Base-by-base conservation (phyloP, 2,113 vertebrate genomes). In the Martes martes region DNA sequence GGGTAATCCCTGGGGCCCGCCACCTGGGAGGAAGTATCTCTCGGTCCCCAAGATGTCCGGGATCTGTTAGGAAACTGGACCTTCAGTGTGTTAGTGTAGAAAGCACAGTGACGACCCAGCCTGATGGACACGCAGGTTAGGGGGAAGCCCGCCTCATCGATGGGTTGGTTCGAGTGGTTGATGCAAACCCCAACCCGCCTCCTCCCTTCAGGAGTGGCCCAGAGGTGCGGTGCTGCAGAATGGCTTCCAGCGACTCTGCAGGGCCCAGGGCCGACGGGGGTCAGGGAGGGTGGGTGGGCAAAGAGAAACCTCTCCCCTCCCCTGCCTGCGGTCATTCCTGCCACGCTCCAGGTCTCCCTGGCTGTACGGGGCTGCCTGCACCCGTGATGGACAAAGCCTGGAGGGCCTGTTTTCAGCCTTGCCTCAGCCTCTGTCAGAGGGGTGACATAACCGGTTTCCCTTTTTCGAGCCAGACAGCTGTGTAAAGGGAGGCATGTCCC, bases 291-390 rank as follows among this genome's bases (percentile, higher is more conserved):
- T 4, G 7, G 42, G 19, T 24, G 28, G 47, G 24, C 3, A 1
- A 28, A 14, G 0, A 36, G 79, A 24, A 31, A 21, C 47, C 61
- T 4, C 50, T 14, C 50, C 50, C 50, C 50, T 3, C 42, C 57
- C 39, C 28, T 26, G 1, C 61, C 6, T 6, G 63, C 14, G 5
- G 31, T 21, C 3, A 0, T 24, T 28, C 15, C 1, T 78, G 10
- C 26, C 18, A 13, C 0, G 9, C 4, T 36, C 15, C 21, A 3
- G 31, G 61, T 21, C 74, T 59, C 61, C 31, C 47, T 47, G 2
- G 36, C 33, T 28, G 42, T 79, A 15, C 33, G 18, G 6, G 15
- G 31, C 10, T 31, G 36, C 45, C 57, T 31, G 31, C 52, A 61
- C 3, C 19, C 61, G n/a, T 11, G 28, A 23, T 36, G 63, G 39